Conservation (phyloP, 2,888 invertebrate species). For the Crocallis elinguaria region DNA sequence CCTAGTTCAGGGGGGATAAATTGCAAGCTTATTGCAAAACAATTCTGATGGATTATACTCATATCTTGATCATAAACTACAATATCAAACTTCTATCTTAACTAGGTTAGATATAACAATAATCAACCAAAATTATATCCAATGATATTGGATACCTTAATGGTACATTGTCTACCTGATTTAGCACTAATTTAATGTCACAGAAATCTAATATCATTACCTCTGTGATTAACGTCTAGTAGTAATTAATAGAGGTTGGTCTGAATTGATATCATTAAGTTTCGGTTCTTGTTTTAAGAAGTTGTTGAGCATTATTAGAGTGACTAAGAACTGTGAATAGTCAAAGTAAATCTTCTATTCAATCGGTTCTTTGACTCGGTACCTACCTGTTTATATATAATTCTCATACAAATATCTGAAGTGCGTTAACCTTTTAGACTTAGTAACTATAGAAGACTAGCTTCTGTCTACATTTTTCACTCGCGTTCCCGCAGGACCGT, state of each 20-base stretch:
- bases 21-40: background rate
- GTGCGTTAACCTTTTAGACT: no score
- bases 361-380: no score
- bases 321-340: background rate
- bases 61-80: background rate
- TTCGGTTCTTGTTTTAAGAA: background rate
- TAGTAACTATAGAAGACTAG: no score
- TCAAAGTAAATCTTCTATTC: no score
- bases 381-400: no score
- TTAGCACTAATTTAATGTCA: conserved; percentile 21
- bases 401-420: no score
- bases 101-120: background rate
- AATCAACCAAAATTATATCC: background rate
- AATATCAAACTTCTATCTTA: background rate
- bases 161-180: conserved; percentile 9
- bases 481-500: no score
- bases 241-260: background rate
- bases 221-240: conserved; percentile 1
- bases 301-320: no score
- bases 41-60: background rate
- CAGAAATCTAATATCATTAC: background rate
- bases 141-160: background rate
- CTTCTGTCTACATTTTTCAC: no score
- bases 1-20: no score
- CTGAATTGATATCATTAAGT: conserved; percentile 5